Evolutionary conservation across 2,113 vertebrate species (phyloP).

Genomic region (Cyprinodon tularosa): DNA sequence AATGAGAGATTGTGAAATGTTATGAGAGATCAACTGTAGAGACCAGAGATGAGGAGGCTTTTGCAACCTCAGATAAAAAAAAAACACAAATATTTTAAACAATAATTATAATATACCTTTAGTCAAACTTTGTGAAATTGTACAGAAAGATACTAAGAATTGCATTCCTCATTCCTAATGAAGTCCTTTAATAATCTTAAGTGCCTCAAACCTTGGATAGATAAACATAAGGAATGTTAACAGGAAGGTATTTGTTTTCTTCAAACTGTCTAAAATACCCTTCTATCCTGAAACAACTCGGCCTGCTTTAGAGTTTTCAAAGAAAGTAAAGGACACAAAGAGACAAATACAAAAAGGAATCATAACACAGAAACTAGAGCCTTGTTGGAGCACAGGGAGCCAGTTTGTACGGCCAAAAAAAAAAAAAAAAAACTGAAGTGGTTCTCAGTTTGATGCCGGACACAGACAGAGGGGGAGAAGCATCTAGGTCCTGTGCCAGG

Average conservation of each 20-base stretch:
- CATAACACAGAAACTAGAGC: slow-evolving; percentile 42
- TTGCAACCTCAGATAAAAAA: not conserved
- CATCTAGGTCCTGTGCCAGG: slow-evolving; percentile 42
- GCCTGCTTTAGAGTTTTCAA: slow-evolving; percentile 11
- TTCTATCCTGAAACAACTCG: slow-evolving; percentile 20
- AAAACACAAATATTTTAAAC: not conserved
- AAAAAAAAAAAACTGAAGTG: slow-evolving; percentile 48
- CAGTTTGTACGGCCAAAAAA: slow-evolving; percentile 57
- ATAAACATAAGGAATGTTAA: slow-evolving; percentile 28
- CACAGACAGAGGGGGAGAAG: slow-evolving; percentile 37
- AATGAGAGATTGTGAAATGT: not conserved
- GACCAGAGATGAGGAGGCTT: not conserved
- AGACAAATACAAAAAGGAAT: slow-evolving; percentile 32
- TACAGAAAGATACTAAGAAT: not conserved
- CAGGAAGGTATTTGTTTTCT: slow-evolving; percentile 31
- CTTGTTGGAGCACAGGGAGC: slow-evolving; percentile 41
- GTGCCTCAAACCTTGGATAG: slow-evolving; percentile 9
- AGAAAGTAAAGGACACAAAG: slow-evolving; percentile 34
- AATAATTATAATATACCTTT: not conserved
- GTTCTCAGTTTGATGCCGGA: slow-evolving; percentile 50
- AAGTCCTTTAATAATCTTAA: not conserved
- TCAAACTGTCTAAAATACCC: slow-evolving; percentile 17
- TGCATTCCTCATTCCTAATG: not conserved
- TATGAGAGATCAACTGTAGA: not conserved
- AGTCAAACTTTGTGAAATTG: not conserved